These are phyloP conservation scores for Willowsia nigromaculata DNA, from an alignment of 2,888 invertebrate species.

Conservation along the genomic window DNA sequence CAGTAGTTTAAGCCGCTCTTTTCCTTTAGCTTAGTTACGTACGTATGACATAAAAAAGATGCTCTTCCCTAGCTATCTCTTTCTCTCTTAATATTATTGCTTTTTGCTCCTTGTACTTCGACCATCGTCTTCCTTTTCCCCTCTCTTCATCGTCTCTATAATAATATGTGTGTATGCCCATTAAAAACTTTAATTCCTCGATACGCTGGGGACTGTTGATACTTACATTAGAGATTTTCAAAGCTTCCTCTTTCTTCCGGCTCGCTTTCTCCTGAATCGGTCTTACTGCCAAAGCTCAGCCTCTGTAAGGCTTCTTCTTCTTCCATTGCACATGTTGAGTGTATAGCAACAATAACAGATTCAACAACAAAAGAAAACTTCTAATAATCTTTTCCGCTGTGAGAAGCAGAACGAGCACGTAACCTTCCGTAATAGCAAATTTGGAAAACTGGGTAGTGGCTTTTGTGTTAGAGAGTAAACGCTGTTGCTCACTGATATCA, in stretches of 20 bases:
- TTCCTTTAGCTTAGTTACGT: constrained; percentile 1
- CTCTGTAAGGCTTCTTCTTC: background rate
- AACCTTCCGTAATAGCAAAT: background rate
- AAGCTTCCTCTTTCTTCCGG: constrained; percentile 32
- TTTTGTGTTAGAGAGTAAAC: constrained; percentile 24
- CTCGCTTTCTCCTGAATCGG: background rate
- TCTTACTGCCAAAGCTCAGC: background rate
- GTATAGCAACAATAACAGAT: background rate
- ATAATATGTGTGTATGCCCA: constrained; percentile 39
- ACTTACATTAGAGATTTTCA: constrained; percentile 65
- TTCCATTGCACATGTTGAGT: background rate
- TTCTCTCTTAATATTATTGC: constrained; percentile 11
- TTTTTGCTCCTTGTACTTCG: constrained; percentile 16
- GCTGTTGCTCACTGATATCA: background rate
- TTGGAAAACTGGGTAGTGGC: background rate
- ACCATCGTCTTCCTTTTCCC: background rate
- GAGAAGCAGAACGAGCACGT: background rate
- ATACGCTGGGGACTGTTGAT: constrained; percentile 67
- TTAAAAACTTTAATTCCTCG: constrained; percentile 69
- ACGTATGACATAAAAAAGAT: background rate
- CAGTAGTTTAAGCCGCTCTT: constrained; percentile 35
- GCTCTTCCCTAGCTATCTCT: background rate
- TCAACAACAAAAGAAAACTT: background rate
- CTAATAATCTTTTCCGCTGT: constrained; percentile 6
- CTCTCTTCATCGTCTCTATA: no score